Evolutionary conservation across 30 jellyfish, hydroid and myxozoan genomes (phyloP).

Genomic region (Pseudorhiza aurosa): DNA sequence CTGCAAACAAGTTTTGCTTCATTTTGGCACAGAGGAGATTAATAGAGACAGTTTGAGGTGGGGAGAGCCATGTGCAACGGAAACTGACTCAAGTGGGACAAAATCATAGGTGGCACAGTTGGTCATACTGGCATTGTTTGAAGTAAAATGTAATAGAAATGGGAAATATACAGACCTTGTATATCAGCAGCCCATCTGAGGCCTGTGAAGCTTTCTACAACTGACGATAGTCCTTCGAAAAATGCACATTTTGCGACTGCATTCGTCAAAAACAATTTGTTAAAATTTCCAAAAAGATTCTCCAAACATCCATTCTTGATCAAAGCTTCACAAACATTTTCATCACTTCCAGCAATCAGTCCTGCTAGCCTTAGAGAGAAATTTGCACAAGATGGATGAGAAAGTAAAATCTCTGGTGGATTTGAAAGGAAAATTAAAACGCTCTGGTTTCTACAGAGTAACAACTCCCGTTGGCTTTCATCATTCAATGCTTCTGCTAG

Average conservation of each 20-base stretch:
- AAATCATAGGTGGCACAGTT: neutral
- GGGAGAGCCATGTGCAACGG: too few species aligned
- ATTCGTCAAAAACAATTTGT: neutral
- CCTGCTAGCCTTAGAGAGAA: conserved; percentile 58
- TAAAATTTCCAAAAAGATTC: conserved; percentile 18
- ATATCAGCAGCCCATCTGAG: conserved; percentile 6
- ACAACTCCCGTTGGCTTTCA: neutral
- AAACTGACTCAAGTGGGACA: too few species aligned
- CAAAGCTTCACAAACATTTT: conserved; percentile 3
- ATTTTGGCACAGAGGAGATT: too few species aligned
- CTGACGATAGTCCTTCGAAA: conserved; percentile 32
- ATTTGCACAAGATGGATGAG: conserved; percentile 10
- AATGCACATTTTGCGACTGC: conserved; percentile 46
- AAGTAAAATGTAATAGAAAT: neutral
- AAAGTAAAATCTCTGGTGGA: conserved; percentile 17
- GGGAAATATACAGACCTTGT: neutral
- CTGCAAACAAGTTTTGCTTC: too few species aligned
- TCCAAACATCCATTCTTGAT: conserved; percentile 24
- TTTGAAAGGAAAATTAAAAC: conserved; percentile 20
- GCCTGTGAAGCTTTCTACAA: conserved; percentile 13
- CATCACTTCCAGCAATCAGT: conserved; percentile 26
- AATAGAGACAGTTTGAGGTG: too few species aligned
- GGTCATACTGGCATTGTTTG: neutral
- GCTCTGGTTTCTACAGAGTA: conserved; percentile 2
- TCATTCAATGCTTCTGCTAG: neutral